phyloP scores from a whole-genome alignment of 2,888 invertebrate species.

The Xanthia icteritia region DNA sequence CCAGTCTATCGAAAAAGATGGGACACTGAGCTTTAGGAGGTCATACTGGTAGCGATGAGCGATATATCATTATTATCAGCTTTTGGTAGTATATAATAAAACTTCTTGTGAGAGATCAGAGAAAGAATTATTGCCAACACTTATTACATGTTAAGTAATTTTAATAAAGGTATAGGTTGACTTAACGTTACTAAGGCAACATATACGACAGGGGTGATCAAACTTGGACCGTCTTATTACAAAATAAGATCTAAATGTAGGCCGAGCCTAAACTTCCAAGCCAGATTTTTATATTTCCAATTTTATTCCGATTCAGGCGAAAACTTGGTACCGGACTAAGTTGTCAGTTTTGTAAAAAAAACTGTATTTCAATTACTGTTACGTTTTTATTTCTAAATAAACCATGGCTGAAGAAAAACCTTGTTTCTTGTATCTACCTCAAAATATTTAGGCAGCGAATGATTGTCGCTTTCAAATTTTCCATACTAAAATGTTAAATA shows the following conservation, averaged over 20 bases:
- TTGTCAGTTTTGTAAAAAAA: not conserved
- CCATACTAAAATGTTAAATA: not conserved
- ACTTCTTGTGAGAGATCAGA: not conserved
- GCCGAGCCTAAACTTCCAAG: not conserved
- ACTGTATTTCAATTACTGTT: not conserved
- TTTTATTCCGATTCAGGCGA: not conserved
- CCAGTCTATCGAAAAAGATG: slow-evolving; percentile 57
- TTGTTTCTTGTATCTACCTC: not conserved
- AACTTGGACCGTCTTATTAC: not conserved
- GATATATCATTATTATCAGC: not conserved
- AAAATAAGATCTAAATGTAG: not conserved
- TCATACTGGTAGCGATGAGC: not conserved
- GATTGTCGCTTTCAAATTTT: not conserved
- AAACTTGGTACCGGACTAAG: not conserved
- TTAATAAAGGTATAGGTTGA: too few relatives aligned
- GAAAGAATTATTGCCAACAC: not conserved
- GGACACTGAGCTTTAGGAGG: slow-evolving; percentile 39
- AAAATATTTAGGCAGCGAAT: not conserved
- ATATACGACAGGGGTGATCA: not conserved
- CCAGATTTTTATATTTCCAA: not conserved
- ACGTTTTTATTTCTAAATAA: too few relatives aligned
- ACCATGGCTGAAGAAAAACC: not conserved
- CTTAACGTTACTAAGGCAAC: not conserved
- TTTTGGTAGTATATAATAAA: not conserved
- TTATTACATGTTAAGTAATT: not conserved